A percentile compares a stretch with the other conserved stretches of the same genome.
Conservation (phyloP, 2,797 vertebrate species). For the Adrianichthys oophorus region DNA sequence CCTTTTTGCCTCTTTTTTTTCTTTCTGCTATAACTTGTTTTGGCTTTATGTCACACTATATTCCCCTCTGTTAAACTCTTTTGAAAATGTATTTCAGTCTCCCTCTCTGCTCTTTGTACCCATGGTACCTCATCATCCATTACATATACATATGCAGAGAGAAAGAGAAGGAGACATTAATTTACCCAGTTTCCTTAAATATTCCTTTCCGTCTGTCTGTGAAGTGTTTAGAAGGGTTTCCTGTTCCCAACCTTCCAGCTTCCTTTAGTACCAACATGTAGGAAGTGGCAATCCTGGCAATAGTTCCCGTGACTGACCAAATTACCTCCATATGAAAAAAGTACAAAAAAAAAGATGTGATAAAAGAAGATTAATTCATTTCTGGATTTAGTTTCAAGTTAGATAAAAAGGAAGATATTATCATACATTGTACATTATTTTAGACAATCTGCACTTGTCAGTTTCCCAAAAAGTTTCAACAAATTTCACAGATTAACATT, state of each 20-base stretch:
- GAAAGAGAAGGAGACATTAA: constrained; percentile 21
- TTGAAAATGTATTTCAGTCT: constrained; percentile 10
- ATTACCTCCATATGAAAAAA: no score
- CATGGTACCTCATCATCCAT: constrained; percentile 45
- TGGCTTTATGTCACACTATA: constrained; percentile 47
- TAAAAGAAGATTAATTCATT: no score
- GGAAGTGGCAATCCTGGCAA: constrained; percentile 71
- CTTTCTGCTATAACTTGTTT: constrained; percentile 52
- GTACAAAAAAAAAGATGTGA: no score
- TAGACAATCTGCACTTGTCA: no score
- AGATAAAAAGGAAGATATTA: no score
- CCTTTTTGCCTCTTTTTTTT: constrained; percentile 46
- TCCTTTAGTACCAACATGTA: constrained; percentile 75
- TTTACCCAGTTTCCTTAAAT: constrained; percentile 72
- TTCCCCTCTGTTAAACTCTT: constrained; percentile 44
- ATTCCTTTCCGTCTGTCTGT: constrained; percentile 74
- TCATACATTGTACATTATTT: no score
- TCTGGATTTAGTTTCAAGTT: no score
- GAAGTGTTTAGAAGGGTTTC: constrained; percentile 72
- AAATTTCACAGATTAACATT: no score
- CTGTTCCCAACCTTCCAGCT: constrained; percentile 70
- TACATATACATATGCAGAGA: constrained; percentile 20
- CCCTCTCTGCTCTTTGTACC: constrained; percentile 34
- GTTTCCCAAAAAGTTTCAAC: no score
- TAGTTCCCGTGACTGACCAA: constrained; percentile 15